Evolutionary conservation across 92 coral and sea anemone genomes (phyloP).

Genomic region (Paramuricea clavata): DNA sequence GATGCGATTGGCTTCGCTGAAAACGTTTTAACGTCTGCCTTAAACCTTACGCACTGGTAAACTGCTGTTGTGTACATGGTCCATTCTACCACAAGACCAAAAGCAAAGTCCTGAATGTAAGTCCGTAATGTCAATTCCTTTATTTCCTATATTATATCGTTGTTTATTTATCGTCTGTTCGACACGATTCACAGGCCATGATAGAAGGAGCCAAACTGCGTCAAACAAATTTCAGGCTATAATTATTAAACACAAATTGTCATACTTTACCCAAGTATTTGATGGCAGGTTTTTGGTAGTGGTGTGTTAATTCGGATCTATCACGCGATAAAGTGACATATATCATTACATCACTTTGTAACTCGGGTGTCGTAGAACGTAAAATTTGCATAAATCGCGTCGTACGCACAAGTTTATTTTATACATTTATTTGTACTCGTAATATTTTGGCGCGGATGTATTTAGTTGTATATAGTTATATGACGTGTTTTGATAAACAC

Average conservation of each 20-base stretch:
- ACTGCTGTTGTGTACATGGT: neutral
- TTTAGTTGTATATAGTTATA: neutral
- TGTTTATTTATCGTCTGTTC: constrained; percentile 36
- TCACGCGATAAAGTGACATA: too few species aligned
- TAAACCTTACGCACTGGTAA: neutral
- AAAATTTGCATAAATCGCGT: neutral
- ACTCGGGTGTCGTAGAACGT: neutral
- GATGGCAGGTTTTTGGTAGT: neutral
- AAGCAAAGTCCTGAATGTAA: neutral
- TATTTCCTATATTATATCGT: neutral
- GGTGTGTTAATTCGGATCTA: neutral
- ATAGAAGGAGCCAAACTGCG: neutral
- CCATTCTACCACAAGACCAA: neutral
- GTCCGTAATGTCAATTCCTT: neutral
- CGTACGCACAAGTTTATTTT: neutral
- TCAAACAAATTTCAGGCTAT: neutral
- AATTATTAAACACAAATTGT: neutral
- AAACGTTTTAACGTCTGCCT: neutral
- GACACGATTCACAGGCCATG: constrained; percentile 14
- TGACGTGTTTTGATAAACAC: neutral
- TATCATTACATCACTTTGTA: too few species aligned
- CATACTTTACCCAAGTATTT: neutral
- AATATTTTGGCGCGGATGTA: constrained; percentile 5
- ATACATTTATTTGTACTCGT: neutral
- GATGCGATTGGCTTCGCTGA: neutral